These are phyloP conservation scores for Drosophila planitibia DNA, from an alignment of 2,888 invertebrate genomes.

Conservation along the genomic window DNA sequence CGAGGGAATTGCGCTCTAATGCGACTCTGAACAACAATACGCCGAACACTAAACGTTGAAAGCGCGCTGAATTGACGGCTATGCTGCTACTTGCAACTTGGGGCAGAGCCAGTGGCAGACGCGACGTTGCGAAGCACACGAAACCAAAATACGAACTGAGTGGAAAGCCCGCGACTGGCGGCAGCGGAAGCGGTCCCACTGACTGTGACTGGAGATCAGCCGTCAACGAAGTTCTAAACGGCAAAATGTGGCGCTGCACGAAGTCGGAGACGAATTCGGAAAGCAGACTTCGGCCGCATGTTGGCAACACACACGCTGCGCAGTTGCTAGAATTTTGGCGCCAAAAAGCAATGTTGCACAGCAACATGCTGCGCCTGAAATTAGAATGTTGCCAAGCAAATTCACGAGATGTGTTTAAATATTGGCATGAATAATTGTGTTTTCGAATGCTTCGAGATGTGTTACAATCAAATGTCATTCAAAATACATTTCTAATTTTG, in stretches of 20 bases:
- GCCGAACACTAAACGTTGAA: conserved; percentile 20
- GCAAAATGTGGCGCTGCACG: conserved; percentile 16
- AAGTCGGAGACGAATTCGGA: conserved; percentile 11
- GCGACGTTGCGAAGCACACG: conserved; percentile 59
- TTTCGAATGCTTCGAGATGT: background rate
- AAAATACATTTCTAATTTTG: background rate
- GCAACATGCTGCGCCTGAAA: conserved; percentile 58
- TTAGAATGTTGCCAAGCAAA: conserved; percentile 25
- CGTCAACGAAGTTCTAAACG: conserved; percentile 48
- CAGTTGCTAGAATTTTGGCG: conserved; percentile 58
- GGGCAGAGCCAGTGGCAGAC: conserved; percentile 17
- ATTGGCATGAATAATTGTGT: background rate
- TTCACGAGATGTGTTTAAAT: background rate
- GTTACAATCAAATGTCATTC: background rate
- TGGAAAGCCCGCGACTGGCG: conserved; percentile 33
- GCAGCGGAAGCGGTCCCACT: conserved; percentile 22
- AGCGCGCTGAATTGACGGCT: conserved; percentile 31
- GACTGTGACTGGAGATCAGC: conserved; percentile 70
- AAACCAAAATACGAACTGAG: conserved; percentile 72
- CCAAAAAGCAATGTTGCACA: conserved; percentile 32
- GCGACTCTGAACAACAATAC: conserved; percentile 26
- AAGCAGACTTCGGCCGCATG: conserved; percentile 33
- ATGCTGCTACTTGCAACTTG: conserved; percentile 1
- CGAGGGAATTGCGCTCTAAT: conserved; percentile 40
- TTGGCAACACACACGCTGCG: conserved; percentile 37